These are phyloP conservation scores for Platygyra sinensis DNA, from an alignment of 64 coral and sea anemone species.

Conservation along the genomic window DNA sequence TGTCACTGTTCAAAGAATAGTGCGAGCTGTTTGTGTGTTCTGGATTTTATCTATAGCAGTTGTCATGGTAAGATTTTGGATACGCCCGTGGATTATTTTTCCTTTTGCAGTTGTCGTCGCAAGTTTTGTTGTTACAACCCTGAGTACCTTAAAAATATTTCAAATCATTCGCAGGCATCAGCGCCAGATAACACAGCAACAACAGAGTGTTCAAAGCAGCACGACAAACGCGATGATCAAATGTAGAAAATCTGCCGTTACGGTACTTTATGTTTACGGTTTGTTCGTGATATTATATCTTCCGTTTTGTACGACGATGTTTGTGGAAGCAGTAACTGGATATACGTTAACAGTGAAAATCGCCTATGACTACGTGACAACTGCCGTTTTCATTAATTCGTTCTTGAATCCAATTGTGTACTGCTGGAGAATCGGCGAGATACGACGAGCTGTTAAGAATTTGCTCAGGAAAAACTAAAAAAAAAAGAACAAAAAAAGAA, in stretches of 20 bases:
- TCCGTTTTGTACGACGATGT: constrained; percentile 35
- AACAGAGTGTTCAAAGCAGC: background rate
- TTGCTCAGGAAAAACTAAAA: background rate
- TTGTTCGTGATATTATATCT: constrained; percentile 68
- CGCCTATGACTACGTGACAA: constrained; percentile 52
- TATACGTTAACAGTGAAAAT: constrained; percentile 49
- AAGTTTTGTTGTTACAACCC: too few relatives aligned
- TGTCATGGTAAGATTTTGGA: background rate
- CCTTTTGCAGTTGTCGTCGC: background rate
- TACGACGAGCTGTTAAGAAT: constrained; percentile 60
- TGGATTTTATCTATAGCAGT: too few relatives aligned
- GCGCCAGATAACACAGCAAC: background rate
- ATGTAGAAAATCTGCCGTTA: constrained; percentile 67
- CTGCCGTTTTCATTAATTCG: constrained; percentile 68
- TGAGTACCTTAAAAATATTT: too few relatives aligned
- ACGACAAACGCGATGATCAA: constrained; percentile 33
- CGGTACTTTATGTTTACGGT: constrained; percentile 67
- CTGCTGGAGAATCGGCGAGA: constrained; percentile 70
- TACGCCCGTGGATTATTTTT: background rate
- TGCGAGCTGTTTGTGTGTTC: too few relatives aligned
- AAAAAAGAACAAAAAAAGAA: background rate
- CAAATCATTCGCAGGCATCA: too few relatives aligned
- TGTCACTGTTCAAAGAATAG: too few relatives aligned
- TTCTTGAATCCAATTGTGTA: constrained; percentile 74
- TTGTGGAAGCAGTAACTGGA: constrained; percentile 28